phyloP scores from a whole-genome alignment of 2,888 invertebrate species.

The Drosophila tripunctata region DNA sequence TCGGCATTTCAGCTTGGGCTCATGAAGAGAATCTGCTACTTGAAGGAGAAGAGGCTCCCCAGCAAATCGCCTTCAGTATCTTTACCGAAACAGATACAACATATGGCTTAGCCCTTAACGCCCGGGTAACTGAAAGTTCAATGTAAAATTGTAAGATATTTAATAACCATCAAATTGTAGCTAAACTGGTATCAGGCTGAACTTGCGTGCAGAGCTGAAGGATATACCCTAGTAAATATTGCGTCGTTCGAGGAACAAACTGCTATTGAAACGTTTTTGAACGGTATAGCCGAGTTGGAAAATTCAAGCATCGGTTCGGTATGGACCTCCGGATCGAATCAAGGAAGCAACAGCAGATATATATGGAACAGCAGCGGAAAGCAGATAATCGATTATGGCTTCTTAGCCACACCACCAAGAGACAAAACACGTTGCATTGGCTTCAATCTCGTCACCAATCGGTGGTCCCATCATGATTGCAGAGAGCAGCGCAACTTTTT shows the following conservation, averaged over 20 bases:
- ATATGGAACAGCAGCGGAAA: neutral
- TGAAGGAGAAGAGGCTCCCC: neutral
- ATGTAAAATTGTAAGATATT: too few species aligned
- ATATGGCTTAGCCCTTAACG: too few species aligned
- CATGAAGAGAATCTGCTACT: neutral
- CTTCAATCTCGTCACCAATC: neutral
- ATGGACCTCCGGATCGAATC: slow-evolving; percentile 8
- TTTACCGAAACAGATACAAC: neutral
- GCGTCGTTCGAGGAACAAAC: fast-evolving
- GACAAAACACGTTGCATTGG: neutral
- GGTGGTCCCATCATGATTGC: neutral
- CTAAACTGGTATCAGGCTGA: slow-evolving; percentile 8
- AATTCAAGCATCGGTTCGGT: too few species aligned
- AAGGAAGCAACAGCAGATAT: neutral
- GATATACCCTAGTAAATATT: neutral
- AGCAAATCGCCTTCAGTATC: neutral
- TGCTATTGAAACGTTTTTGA: fast-evolving
- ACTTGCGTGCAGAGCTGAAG: neutral
- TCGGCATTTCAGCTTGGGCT: slow-evolving; percentile 5
- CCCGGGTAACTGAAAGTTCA: neutral
- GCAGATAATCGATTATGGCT: neutral
- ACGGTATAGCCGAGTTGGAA: neutral
- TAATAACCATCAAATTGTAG: neutral
- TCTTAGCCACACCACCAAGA: neutral
- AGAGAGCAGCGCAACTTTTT: neutral